Base-by-base conservation (phyloP, 2,888 invertebrate species). In the Callimorpha dominula region DNA sequence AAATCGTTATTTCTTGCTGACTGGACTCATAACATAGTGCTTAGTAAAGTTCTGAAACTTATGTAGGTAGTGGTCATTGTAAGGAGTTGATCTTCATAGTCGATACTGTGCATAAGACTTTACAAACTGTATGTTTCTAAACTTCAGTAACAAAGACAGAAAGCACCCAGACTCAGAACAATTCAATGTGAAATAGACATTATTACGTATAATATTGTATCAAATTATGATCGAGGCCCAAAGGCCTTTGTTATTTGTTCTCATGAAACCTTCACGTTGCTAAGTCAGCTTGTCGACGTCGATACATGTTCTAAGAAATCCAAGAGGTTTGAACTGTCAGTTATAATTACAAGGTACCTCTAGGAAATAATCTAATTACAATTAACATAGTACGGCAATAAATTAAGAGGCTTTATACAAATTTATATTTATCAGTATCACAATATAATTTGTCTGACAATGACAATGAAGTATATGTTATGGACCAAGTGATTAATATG, bases 1-100 rank as follows among this genome's bases (percentile, higher is more conserved):
- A 46, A 31, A 68, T 15, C 20, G 42, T 65, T 31, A 49, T 49
- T 71, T 71, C 46, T 60, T 60, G 31, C 50, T 62, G 66, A 49
- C 66, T 64, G 60, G 60, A 64, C 43, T 64, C 42, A 64, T 43
- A 64, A 43, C 64, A 43, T 42, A 46, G 15, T 42, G 43, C 42
- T 43, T 7, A 46, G 17, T 64, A 43, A 43, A 43, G 64, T 43
- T 64, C 43, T 43, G 11, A 64, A 42, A 9, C 42, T 43, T 9
- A 43, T 43, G 20, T 60, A 31, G 20, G 31, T 14, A 31, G 6
- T 60, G 60, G 60, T 60, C 31, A 46, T 4, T 31, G 31, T 31
- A 31, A 31, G 31, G 31, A 31, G 9, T 46, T 46, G 6, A 46
- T 46, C 43, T 46, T 46, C 43, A 4, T 8, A 46, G 43, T 46